These are phyloP conservation scores for Petroica traversi DNA, from an alignment of 2,113 vertebrate species.

Conservation along the genomic window DNA sequence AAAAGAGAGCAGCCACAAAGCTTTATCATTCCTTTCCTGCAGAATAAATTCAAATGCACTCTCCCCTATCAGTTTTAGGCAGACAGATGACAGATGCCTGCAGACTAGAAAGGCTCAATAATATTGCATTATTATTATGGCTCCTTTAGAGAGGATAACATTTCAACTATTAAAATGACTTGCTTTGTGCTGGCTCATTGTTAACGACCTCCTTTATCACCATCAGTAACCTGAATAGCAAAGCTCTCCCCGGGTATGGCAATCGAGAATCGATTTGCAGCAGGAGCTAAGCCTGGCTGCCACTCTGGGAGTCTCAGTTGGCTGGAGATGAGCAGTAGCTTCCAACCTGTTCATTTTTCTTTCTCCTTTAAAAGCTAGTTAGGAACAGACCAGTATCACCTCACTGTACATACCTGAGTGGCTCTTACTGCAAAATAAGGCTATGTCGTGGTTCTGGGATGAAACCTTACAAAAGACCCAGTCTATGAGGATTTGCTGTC, in stretches of 20 bases:
- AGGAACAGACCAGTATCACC: neutral
- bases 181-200: slow-evolving; percentile 38
- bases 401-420: neutral
- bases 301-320: neutral
- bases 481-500: neutral
- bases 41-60: slow-evolving; percentile 30
- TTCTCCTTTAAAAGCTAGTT: neutral
- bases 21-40: neutral
- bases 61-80: slow-evolving; percentile 17
- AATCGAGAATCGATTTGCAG: slow-evolving; percentile 32
- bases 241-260: slow-evolving; percentile 6
- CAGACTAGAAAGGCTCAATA: slow-evolving; percentile 35
- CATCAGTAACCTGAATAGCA: slow-evolving; percentile 5
- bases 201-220: slow-evolving; percentile 53
- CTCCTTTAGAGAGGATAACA: slow-evolving; percentile 26
- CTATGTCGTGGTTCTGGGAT: neutral
- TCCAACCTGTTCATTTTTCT: neutral
- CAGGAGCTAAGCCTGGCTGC: neutral
- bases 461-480: neutral
- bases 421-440: neutral
- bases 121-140: slow-evolving; percentile 33
- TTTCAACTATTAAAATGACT: slow-evolving; percentile 51
- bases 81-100: slow-evolving; percentile 41
- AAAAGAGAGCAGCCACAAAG: neutral
- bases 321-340: neutral